phyloP scores from a whole-genome alignment of 1,140 invertebrate genomes.

The Penaeus japonicus region DNA sequence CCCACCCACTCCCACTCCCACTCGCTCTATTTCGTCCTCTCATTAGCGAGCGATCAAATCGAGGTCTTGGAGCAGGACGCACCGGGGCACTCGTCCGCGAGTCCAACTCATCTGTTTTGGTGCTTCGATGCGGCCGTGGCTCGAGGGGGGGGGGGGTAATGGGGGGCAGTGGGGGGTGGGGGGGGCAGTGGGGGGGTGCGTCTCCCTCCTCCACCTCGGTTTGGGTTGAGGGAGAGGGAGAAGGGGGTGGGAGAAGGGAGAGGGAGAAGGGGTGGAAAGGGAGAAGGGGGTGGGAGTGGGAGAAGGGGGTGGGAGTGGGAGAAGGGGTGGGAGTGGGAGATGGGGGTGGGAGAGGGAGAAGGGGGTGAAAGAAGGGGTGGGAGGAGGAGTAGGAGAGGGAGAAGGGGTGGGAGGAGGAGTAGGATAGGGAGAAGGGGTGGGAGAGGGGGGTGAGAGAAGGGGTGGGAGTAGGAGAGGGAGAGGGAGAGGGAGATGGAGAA shows the following conservation, averaged over 20 bases:
- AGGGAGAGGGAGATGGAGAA: neutral
- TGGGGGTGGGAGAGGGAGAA: neutral
- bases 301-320: neutral
- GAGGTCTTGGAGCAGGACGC: no score
- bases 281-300: neutral
- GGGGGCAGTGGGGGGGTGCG: neutral
- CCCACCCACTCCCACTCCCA: no score
- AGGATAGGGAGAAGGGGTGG: neutral
- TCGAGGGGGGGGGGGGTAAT: neutral
- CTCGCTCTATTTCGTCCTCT: no score
- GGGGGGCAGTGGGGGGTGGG: neutral
- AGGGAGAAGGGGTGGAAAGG: neutral
- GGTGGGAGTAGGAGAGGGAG: neutral
- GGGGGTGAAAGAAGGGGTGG: neutral
- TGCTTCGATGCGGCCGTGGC: no score
- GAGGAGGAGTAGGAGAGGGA: neutral
- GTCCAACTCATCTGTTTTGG: no score
- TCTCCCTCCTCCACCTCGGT: no score
- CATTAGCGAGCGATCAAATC: no score
- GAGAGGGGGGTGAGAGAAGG: neutral
- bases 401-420: no score
- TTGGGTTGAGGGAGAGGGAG: neutral
- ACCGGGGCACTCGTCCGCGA: no score
- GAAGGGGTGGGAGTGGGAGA: neutral
- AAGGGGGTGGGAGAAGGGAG: neutral